Base-by-base conservation (phyloP, 1,140 invertebrate genomes). In the Lordiphosa collinella region DNA sequence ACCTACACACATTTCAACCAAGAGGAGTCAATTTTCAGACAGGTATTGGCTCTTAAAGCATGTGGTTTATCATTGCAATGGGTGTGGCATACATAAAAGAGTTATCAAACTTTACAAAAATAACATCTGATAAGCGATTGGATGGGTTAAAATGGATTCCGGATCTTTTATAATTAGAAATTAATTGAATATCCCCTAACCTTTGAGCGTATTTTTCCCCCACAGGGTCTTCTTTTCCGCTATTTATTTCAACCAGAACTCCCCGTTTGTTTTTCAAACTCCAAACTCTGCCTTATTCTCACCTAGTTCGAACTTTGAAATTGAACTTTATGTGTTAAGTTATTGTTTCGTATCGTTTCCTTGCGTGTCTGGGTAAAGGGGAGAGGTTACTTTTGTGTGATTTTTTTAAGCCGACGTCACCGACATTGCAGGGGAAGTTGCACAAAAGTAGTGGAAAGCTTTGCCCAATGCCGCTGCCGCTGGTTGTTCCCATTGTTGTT, bases 351-450 rank as follows among this genome's bases (percentile, higher is more conserved):
- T 34, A 53, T 52, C 58, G 48, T 59, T 59, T 50, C 54, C 68
- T 36, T 59, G 55, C 53, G 51, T 69, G 63, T 59, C 22, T 25
- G 43, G 9, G 18, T 16, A 16, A 34, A n/a, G 3, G 46, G 32
- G 11, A 32, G 58, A 38, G 53, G 58, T 59, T 70, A 62, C 56
- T 74, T 66, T 70, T 55, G 60, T 80, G 54, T 62, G 57, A 70
- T 80, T 80, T 79, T 80, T 66, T 64, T 46, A 67, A 73, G 54
- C 47, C 22, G 22, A 25, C 1, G 53, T 49, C 32, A 35, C 22
- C 34, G 41, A 37, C 14, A 40, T 43, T 29, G 47, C 22, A 31
- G 49, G 40, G 34, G 36, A 22, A 50, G 31, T 34, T 44, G 29
- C 25, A 51, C 13, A 35, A 22, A 54, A 38, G 22, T 37, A 64